Conservation (phyloP, 2,113 vertebrate genomes). For the Heptranchias perlo region DNA sequence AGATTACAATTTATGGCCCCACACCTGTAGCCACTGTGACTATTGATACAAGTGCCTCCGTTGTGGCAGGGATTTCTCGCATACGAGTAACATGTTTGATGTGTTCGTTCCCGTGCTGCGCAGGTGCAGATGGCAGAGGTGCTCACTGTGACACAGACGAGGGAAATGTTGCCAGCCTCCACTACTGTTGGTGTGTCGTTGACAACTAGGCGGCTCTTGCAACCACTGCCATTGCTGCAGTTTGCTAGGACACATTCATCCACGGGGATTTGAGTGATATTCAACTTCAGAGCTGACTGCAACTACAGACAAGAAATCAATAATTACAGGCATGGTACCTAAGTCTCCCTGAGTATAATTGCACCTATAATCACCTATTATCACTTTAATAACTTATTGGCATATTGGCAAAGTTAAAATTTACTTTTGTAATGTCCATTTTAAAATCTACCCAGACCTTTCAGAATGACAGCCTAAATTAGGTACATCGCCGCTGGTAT, state of each 20-base stretch:
- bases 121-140: conserved; percentile 57
- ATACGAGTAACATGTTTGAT: conserved; percentile 68
- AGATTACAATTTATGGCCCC: background rate
- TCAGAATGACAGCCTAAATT: conserved; percentile 23
- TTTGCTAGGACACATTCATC: conserved; percentile 66
- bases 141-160: conserved; percentile 63
- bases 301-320: conserved; percentile 53
- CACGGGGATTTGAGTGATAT: conserved; percentile 62
- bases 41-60: conserved; percentile 69
- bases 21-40: conserved; percentile 74
- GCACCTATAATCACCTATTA: too few relatives aligned
- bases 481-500: conserved; percentile 38
- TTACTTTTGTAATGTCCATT: conserved; percentile 9
- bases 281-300: conserved; percentile 67
- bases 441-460: conserved; percentile 44
- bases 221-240: conserved; percentile 55
- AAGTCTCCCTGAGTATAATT: background rate
- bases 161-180: conserved; percentile 61
- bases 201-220: conserved; percentile 52
- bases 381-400: background rate
- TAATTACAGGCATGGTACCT: conserved; percentile 7
- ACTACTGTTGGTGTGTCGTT: conserved; percentile 59
- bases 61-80: conserved; percentile 71
- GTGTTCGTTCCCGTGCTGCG: conserved; percentile 54
- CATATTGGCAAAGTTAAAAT: background rate